These are phyloP conservation scores for Thamnophis sirtalis DNA, from an alignment of 2,113 vertebrate species.

Conservation along the genomic window DNA sequence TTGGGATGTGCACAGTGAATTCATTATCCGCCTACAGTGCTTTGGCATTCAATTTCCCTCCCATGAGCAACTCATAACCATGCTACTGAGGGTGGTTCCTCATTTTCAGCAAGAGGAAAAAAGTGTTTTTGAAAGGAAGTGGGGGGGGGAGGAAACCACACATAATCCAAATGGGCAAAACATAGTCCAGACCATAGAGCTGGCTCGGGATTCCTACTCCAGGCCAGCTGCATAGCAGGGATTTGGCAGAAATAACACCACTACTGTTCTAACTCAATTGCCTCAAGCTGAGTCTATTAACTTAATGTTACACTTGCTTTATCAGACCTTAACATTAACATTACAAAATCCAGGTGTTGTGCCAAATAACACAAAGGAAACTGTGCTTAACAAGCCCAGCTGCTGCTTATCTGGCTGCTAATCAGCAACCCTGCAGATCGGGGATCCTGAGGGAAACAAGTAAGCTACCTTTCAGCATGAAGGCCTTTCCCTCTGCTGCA, in stretches of 20 bases:
- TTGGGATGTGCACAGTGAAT: slow-evolving; percentile 22
- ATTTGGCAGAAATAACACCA: neutral
- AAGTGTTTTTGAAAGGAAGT: neutral
- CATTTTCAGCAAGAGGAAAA: neutral
- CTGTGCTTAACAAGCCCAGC: slow-evolving; percentile 6
- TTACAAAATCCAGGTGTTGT: neutral
- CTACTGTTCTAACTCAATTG: neutral
- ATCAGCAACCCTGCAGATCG: neutral
- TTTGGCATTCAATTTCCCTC: slow-evolving; percentile 2
- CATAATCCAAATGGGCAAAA: neutral
- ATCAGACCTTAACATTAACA: neutral
- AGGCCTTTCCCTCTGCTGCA: neutral
- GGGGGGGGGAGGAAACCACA: neutral
- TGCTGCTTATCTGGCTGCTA: neutral
- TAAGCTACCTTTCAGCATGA: neutral
- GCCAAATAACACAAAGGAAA: slow-evolving; percentile 15
- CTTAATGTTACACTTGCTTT: neutral
- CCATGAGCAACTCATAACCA: neutral
- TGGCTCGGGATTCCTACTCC: neutral
- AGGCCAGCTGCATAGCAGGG: neutral
- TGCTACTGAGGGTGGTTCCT: neutral
- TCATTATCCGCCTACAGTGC: slow-evolving; percentile 13
- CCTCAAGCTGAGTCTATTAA: neutral
- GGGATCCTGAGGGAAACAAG: neutral
- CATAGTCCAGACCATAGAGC: neutral